Percentiles rank a stretch among this genome's conserved stretches.
phyloP scores from a whole-genome alignment of 2,113 vertebrate species.

The Myotis davidii region DNA sequence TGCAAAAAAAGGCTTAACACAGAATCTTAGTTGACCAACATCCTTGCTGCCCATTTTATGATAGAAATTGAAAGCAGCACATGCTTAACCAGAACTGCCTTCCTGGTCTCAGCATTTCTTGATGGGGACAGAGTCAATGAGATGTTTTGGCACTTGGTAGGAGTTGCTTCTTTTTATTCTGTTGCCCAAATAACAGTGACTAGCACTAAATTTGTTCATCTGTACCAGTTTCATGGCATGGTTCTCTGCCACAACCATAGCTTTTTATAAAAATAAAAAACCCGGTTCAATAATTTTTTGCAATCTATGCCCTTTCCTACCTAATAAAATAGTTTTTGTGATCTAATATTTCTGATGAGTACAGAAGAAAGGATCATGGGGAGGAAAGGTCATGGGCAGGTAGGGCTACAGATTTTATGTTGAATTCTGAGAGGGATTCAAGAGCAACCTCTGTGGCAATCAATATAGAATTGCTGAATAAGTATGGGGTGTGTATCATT shows the following conservation, averaged over 20 bases:
- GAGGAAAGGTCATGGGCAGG: slow-evolving; percentile 58
- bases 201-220: background rate
- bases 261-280: background rate
- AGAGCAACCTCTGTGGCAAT: slow-evolving; percentile 75
- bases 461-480: slow-evolving; percentile 74
- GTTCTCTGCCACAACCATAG: background rate
- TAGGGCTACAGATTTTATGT: slow-evolving; percentile 39
- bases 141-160: slow-evolving; percentile 5
- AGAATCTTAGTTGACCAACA: background rate
- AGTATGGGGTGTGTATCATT: slow-evolving; percentile 70
- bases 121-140: background rate
- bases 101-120: background rate
- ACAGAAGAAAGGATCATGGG: slow-evolving; percentile 34
- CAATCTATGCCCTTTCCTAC: background rate
- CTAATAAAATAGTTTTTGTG: background rate
- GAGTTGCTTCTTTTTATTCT: background rate
- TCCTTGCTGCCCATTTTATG: background rate
- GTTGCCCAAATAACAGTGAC: background rate
- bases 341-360: slow-evolving; percentile 47
- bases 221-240: background rate
- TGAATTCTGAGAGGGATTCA: slow-evolving; percentile 66
- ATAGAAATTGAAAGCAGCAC: slow-evolving; percentile 22
- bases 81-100: background rate
- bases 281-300: background rate
- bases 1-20: background rate